Base-by-base conservation (phyloP, 2,888 invertebrate species). In the Siphlonurus alternatus region DNA sequence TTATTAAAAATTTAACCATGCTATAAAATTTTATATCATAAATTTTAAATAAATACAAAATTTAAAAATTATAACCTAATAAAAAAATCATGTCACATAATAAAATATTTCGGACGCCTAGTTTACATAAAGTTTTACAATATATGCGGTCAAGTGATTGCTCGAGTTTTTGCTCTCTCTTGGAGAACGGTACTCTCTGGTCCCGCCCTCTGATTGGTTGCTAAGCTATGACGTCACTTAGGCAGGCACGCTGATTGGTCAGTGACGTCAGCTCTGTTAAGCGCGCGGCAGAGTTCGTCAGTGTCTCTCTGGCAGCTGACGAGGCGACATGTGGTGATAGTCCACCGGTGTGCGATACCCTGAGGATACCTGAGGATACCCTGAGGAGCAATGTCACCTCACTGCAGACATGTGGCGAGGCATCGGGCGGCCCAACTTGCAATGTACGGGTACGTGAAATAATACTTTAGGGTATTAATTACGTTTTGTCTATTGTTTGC, bases 111-210 rank as follows among this genome's bases (percentile, higher is more conserved):
- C n/a, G n/a, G n/a, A n/a, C n/a, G n/a, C n/a, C n/a, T n/a, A n/a
- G n/a, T n/a, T n/a, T n/a, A n/a, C n/a, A n/a, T n/a, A n/a, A n/a
- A n/a, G n/a, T n/a, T n/a, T n/a, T n/a, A n/a, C n/a, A n/a, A n/a
- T n/a, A n/a, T n/a, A n/a, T n/a, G n/a, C n/a, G n/a, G n/a, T n/a
- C n/a, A n/a, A n/a, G n/a, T n/a, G n/a, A n/a, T n/a, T n/a, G n/a
- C n/a, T n/a, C n/a, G n/a, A n/a, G n/a, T 22, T 25, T 59, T 59
- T 61, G 24, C 63, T 64, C n/a, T n/a, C n/a, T n/a, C 63, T 25
- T 67, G 67, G 23, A 10, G 38, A 38, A 38, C 38, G 38, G 38
- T 38, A 38, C 38, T 38, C 38, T 38, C 7, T 15, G 15, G 7
- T 5, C 38, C 38, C 15, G 38, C 7, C 38, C 38, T 38, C 38